Base-by-base conservation (phyloP, 2,888 invertebrate genomes). In the Sinotaia quadrata region DNA sequence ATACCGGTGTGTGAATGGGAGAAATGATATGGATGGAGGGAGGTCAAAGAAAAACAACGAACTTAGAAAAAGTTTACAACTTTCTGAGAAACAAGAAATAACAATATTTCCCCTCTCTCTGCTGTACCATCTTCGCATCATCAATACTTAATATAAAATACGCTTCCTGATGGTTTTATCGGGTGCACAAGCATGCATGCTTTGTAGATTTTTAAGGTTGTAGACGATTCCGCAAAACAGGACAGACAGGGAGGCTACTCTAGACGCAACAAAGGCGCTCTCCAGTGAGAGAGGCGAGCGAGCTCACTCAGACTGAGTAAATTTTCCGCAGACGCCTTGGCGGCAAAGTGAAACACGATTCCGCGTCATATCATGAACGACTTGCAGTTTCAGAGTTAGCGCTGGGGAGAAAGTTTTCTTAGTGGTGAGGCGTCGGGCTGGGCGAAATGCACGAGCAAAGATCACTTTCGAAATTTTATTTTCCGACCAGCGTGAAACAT, bases 401-500 rank as follows among this genome's bases (percentile, higher is more conserved):
- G 54, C 2, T 24, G 8, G 54, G 31, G 31, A 36, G 47, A 41
- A 60, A 29, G 60, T 29, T 29, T 27, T 60, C 60, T 24, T 37
- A 7, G 27, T 8, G n/a, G n/a, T 27, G 37, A 37, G 18, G 4
- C 31, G 60, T 15, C 31, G 29, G 29, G 27, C 33, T 12, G 10
- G 8, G 21, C 36, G 41, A 24, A 4, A 15, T 37, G 31, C 44
- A 27, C 44, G n/a, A 60, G 37, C 60, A 60, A 52, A 21, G 62
- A 52, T 62, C 62, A 24, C 36, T 52, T 62, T 51, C 62, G 49
- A 52, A 51, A 62, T 34, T 52, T 51, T 62, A 47, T 62, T 62
- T 62, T 62, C 51, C 62, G 27, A 62, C 31, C 34, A 18, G 49
- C 62, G 62, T 36, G 62, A 62, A 62, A 62, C 62, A 62, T 47